Evolutionary conservation across 1,140 invertebrate species (phyloP).

Genomic region (Dreissena polymorpha): DNA sequence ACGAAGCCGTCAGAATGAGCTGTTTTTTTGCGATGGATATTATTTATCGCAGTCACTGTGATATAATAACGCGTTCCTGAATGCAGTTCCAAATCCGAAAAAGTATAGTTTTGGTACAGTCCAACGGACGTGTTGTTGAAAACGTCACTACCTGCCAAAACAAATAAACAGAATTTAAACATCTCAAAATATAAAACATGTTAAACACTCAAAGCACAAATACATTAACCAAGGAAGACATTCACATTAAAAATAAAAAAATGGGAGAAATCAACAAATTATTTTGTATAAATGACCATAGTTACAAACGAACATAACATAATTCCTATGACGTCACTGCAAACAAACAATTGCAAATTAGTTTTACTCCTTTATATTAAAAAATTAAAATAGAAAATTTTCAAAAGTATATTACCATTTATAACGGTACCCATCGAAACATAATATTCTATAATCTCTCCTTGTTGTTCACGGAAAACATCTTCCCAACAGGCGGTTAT

Average conservation of each 20-base stretch:
- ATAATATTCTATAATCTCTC: constrained; percentile 6
- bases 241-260: neutral
- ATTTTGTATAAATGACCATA: neutral
- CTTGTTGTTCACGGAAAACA: constrained; percentile 50
- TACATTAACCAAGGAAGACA: neutral
- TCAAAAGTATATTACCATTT: neutral
- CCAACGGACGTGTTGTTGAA: constrained; percentile 1
- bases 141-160: constrained; percentile 45
- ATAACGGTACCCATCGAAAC: neutral
- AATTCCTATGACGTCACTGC: neutral
- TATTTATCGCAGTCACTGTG: constrained; percentile 52
- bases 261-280: neutral
- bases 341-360: neutral
- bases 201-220: neutral
- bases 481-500: constrained; percentile 50
- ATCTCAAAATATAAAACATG: neutral
- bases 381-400: neutral
- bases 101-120: constrained; percentile 11
- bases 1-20: constrained; percentile 53
- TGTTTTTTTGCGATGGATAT: constrained; percentile 20
- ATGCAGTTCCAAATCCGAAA: constrained; percentile 12
- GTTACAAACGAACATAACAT: neutral
- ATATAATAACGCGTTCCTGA: constrained; percentile 51
- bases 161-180: neutral
- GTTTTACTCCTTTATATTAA: neutral